phyloP scores from a whole-genome alignment of 64 coral and sea anemone genomes.

The Montipora efflorescens region DNA sequence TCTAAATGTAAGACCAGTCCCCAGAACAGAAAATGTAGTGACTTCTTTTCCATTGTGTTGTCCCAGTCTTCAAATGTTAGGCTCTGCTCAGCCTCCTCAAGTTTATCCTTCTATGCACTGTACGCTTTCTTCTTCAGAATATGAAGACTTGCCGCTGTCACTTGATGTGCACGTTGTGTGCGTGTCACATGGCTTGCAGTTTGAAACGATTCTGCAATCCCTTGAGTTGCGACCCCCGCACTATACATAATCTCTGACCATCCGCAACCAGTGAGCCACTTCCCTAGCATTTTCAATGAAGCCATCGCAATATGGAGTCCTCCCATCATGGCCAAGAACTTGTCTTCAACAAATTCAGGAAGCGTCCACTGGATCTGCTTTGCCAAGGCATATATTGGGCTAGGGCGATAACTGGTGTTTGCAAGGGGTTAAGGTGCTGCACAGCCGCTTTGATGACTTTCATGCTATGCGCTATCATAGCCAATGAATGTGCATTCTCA shows the following conservation, averaged over 20 bases:
- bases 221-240: too few relatives aligned
- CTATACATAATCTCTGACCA: too few relatives aligned
- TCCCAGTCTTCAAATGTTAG: conserved; percentile 63
- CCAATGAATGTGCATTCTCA: conserved; percentile 21
- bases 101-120: conserved; percentile 41
- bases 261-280: too few relatives aligned
- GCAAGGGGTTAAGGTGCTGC: conserved; percentile 29
- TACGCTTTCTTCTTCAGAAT: conserved; percentile 60
- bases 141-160: neutral
- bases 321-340: too few relatives aligned
- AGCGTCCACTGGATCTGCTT: too few relatives aligned
- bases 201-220: too few relatives aligned
- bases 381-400: neutral
- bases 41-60: conserved; percentile 53
- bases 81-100: conserved; percentile 29
- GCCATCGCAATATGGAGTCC: too few relatives aligned
- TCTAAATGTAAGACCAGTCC: too few relatives aligned
- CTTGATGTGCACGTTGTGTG: too few relatives aligned
- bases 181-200: too few relatives aligned
- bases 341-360: too few relatives aligned
- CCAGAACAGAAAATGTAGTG: neutral
- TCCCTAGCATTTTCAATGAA: too few relatives aligned
- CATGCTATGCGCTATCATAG: conserved; percentile 48
- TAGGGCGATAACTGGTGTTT: conserved; percentile 27
- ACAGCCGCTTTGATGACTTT: conserved; percentile 38